Evolutionary conservation across 1,140 invertebrate species (phyloP).

Genomic region (Bombus superbus): DNA sequence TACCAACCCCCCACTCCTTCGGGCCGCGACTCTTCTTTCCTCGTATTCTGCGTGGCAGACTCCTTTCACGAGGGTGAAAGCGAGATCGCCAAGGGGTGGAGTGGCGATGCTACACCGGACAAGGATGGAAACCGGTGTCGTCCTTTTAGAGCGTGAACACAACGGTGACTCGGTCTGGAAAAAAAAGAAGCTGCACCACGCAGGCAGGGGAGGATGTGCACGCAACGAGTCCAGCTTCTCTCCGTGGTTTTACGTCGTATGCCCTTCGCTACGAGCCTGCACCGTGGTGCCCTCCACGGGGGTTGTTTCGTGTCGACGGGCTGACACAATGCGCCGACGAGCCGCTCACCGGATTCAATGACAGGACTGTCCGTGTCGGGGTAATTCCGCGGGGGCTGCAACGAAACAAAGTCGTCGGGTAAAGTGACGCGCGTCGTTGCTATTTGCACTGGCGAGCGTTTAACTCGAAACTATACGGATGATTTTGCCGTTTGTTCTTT

Average conservation of each 20-base stretch:
- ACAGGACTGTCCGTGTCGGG: slow-evolving; percentile 35
- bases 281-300: slow-evolving; percentile 60
- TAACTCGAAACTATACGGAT: not conserved
- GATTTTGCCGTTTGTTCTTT: too few relatives aligned
- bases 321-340: slow-evolving; percentile 44
- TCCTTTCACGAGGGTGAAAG: slow-evolving; percentile 56
- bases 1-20: slow-evolving; percentile 1
- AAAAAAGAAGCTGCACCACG: not conserved
- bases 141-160: slow-evolving; percentile 48
- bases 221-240: not conserved
- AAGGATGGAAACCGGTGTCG: slow-evolving; percentile 4
- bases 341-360: slow-evolving; percentile 37
- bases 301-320: slow-evolving; percentile 31
- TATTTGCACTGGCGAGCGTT: not conserved
- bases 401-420: slow-evolving; percentile 38
- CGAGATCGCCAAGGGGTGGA: not conserved
- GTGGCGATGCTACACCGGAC: not conserved
- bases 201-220: not conserved
- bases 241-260: not conserved
- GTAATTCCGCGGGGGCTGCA: slow-evolving; percentile 16
- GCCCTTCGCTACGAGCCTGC: slow-evolving; percentile 27
- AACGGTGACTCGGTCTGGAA: slow-evolving; percentile 21
- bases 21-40: slow-evolving; percentile 40
- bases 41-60: slow-evolving; percentile 43
- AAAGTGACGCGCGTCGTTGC: not conserved